phyloP scores from a whole-genome alignment of 2,113 vertebrate species.

The Callaeas wilsoni region DNA sequence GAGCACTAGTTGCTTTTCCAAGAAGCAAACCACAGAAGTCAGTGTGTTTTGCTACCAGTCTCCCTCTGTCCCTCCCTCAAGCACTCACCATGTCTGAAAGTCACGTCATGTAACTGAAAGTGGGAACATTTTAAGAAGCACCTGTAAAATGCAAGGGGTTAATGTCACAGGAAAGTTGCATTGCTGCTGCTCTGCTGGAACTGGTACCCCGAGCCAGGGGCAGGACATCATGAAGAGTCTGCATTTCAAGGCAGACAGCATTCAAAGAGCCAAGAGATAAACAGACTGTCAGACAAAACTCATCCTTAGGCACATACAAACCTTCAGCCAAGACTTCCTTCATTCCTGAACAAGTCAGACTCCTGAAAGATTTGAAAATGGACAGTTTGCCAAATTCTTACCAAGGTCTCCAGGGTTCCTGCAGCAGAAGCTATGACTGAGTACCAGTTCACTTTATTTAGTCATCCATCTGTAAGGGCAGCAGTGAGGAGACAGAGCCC shows the following conservation, averaged over 20 bases:
- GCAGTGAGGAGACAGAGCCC: neutral
- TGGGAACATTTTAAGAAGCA: neutral
- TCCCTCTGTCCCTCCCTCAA: neutral
- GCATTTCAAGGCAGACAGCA: neutral
- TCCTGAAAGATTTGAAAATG: neutral
- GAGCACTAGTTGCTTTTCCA: neutral
- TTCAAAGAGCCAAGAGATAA: neutral
- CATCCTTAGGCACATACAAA: neutral
- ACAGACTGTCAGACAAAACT: neutral
- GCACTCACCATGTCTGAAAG: neutral
- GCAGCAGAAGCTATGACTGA: neutral
- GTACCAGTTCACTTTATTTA: neutral
- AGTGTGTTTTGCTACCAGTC: neutral
- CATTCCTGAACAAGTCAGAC: neutral
- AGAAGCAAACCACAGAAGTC: neutral
- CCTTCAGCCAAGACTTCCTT: neutral
- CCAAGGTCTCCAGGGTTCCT: neutral
- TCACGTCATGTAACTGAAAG: neutral
- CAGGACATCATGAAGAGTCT: neutral
- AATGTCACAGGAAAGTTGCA: neutral
- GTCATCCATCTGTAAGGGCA: neutral
- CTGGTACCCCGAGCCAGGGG: neutral
- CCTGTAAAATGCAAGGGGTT: neutral
- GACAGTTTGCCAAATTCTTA: neutral
- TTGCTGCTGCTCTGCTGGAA: neutral